These are phyloP conservation scores for Coluber constrictor DNA, from an alignment of 2,797 vertebrate genomes.

Conservation along the genomic window DNA sequence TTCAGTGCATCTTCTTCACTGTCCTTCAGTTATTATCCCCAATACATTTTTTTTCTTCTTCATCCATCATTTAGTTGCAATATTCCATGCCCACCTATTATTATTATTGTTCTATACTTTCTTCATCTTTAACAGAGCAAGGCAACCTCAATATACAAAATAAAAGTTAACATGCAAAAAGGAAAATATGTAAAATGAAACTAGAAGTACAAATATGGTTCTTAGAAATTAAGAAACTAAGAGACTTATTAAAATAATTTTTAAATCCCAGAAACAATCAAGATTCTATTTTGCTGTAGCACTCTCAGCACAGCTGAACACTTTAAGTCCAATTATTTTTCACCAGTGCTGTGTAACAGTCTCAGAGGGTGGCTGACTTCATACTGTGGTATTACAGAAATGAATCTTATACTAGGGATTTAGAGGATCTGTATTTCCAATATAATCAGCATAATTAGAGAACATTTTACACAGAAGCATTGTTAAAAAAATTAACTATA, in stretches of 20 bases:
- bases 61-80: neutral
- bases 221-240: neutral
- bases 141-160: neutral
- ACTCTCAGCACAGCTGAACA: constrained; percentile 1
- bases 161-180: neutral
- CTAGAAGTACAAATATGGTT: neutral
- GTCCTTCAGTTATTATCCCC: neutral
- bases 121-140: neutral
- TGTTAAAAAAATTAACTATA: constrained; percentile 3
- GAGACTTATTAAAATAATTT: neutral
- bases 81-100: neutral
- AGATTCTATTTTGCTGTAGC: neutral
- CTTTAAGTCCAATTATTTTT: neutral
- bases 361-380: constrained; percentile 18
- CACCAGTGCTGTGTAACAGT: neutral
- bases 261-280: neutral
- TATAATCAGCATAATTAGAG: constrained; percentile 8
- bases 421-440: constrained; percentile 11
- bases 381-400: constrained; percentile 2
- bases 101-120: neutral
- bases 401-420: neutral
- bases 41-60: neutral
- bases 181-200: neutral
- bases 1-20: neutral
- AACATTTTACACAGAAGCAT: neutral